These are phyloP conservation scores for Oxygymnocypris stewartii DNA, from an alignment of 2,113 vertebrate genomes.

Conservation along the genomic window DNA sequence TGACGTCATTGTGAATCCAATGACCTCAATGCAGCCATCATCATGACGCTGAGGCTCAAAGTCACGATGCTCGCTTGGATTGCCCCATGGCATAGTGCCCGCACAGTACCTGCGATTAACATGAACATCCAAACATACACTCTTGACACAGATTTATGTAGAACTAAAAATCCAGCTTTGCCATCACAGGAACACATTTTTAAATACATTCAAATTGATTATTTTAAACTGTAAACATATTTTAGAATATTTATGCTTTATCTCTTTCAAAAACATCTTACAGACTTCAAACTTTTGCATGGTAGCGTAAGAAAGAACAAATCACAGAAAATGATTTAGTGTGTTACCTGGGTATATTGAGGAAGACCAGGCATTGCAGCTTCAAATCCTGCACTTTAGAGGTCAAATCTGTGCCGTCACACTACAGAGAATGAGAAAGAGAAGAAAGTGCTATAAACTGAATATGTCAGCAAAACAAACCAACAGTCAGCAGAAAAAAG, in stretches of 20 bases:
- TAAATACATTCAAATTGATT: neutral
- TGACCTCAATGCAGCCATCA: conserved; percentile 92
- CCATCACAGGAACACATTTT: neutral
- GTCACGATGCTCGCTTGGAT: conserved; percentile 90
- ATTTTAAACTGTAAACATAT: no score
- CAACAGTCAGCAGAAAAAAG: conserved; percentile 14
- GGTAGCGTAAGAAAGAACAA: no score
- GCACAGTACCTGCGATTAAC: conserved; percentile 84
- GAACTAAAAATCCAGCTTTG: neutral
- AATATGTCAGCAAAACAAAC: neutral
- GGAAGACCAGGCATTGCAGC: conserved; percentile 91
- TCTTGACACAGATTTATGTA: neutral
- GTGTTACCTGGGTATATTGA: conserved; percentile 91
- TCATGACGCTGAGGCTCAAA: conserved; percentile 93
- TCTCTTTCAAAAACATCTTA: no score
- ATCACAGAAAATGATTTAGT: neutral
- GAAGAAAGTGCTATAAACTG: conserved; percentile 8
- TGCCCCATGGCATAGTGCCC: conserved; percentile 94
- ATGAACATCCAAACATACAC: conserved; percentile 23
- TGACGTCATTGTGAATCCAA: conserved; percentile 93
- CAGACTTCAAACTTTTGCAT: no score
- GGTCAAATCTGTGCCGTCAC: conserved; percentile 88
- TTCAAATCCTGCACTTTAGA: conserved; percentile 94
- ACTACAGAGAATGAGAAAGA: conserved; percentile 69
- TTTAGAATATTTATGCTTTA: no score